A percentile compares a stretch with the other conserved stretches of the same genome.
Conservation (phyloP, 2,888 invertebrate species). For the Sesamia inferens region DNA sequence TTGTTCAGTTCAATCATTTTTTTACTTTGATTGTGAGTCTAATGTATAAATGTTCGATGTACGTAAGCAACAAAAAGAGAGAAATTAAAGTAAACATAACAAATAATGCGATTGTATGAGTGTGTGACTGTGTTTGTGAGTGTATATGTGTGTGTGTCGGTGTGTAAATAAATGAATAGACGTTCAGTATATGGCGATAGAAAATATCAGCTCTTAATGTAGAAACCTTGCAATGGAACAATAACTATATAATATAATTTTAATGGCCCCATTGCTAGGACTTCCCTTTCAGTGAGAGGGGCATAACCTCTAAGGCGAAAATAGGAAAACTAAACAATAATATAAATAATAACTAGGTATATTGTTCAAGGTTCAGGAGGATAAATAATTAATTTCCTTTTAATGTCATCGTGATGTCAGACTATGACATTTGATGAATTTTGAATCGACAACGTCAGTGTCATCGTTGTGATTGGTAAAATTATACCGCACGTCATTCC, state of each 20-base stretch:
- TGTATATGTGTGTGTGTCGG: too few relatives aligned
- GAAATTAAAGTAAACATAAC: too few relatives aligned
- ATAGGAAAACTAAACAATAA: background rate
- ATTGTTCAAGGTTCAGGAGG: background rate
- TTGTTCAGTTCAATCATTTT: too few relatives aligned
- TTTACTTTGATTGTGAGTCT: too few relatives aligned
- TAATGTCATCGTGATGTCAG: conserved; percentile 17
- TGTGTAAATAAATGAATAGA: too few relatives aligned
- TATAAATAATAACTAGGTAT: background rate
- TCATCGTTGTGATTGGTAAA: background rate
- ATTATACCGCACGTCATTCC: background rate
- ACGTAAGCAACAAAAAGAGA: too few relatives aligned
- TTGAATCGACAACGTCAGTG: background rate
- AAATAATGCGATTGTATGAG: too few relatives aligned
- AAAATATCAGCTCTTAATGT: background rate
- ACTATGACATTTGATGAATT: background rate
- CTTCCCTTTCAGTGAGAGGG: background rate
- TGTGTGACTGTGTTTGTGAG: too few relatives aligned
- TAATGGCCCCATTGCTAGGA: background rate
- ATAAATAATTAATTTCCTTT: conserved; percentile 11
- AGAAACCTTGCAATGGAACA: background rate
- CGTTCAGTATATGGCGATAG: too few relatives aligned
- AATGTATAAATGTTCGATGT: too few relatives aligned
- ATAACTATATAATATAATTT: background rate
- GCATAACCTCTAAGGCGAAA: conserved; percentile 5